Evolutionary conservation across 2,888 invertebrate species (phyloP).

Genomic region (Tenthredo mesomela): DNA sequence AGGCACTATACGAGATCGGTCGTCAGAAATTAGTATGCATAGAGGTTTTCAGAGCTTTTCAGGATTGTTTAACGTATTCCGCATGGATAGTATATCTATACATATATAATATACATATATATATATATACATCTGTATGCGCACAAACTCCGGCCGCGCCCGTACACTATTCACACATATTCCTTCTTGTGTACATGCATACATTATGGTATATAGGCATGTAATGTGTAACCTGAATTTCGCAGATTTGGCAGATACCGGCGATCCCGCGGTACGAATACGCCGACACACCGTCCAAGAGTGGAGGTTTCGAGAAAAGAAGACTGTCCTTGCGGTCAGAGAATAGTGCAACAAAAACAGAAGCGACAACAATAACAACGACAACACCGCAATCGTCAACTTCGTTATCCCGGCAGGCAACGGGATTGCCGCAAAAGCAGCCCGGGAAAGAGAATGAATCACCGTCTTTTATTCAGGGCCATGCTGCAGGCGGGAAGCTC

Average conservation of each 20-base stretch:
- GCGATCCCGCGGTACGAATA: background rate
- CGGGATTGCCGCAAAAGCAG: background rate
- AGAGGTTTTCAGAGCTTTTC: background rate
- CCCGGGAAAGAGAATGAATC: slow-evolving; percentile 18
- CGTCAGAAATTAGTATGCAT: background rate
- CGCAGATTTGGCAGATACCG: slow-evolving; percentile 26
- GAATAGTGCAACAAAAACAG: background rate
- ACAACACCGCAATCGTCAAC: slow-evolving; percentile 3
- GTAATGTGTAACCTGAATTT: background rate
- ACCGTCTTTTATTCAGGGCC: background rate
- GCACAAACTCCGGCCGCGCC: too few relatives aligned
- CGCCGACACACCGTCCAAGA: background rate
- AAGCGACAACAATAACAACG: background rate
- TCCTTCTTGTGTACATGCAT: too few relatives aligned
- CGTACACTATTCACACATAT: too few relatives aligned
- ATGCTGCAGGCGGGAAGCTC: background rate
- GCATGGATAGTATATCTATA: too few relatives aligned
- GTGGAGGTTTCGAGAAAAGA: background rate
- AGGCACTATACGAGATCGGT: background rate
- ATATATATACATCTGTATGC: too few relatives aligned
- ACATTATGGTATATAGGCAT: too few relatives aligned
- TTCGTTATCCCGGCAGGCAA: background rate
- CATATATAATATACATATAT: too few relatives aligned
- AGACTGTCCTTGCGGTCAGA: background rate
- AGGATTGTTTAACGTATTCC: too few relatives aligned